A percentile compares a stretch with the other conserved stretches of the same genome.
These are phyloP conservation scores for Holotrichia oblita DNA, from an alignment of 1,140 invertebrate genomes.

Conservation along the genomic window DNA sequence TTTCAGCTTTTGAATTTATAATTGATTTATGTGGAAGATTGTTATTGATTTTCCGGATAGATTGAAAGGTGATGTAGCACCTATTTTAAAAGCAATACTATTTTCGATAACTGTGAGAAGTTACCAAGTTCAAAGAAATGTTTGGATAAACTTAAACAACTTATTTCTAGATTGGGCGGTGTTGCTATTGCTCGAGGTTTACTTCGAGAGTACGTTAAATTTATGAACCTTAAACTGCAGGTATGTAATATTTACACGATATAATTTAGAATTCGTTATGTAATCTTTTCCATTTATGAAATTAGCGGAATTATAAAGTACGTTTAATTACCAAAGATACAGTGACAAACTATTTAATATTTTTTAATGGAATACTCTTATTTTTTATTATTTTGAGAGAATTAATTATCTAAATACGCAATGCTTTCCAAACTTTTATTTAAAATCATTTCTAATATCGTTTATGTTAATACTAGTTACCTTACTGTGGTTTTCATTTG, in stretches of 20 bases:
- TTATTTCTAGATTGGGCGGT: constrained; percentile 56
- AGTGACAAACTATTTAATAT: too few species aligned
- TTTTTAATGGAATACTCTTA: too few species aligned
- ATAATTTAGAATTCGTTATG: too few species aligned
- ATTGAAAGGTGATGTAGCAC: constrained; percentile 66
- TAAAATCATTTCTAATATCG: too few species aligned
- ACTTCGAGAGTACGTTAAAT: constrained; percentile 68
- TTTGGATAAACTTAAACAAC: constrained; percentile 55
- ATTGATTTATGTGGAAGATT: constrained; percentile 73
- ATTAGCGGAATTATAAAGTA: too few species aligned
- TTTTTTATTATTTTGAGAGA: too few species aligned
- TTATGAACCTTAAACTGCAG: constrained; percentile 67
- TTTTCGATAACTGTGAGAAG: constrained; percentile 66
- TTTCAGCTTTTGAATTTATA: constrained; percentile 67
- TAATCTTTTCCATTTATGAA: neutral
- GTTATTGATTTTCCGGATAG: constrained; percentile 69
- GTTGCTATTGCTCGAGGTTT: constrained; percentile 65
- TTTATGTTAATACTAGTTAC: too few species aligned
- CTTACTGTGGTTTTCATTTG: too few species aligned
- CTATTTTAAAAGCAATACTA: constrained; percentile 71
- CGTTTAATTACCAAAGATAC: too few species aligned
- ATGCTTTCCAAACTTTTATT: too few species aligned
- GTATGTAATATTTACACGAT: constrained; percentile 23
- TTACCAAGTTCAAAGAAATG: constrained; percentile 55
- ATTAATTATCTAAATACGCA: too few species aligned